These are phyloP conservation scores for Aspidapion aeneum DNA, from an alignment of 2,888 invertebrate genomes.

Conservation along the genomic window DNA sequence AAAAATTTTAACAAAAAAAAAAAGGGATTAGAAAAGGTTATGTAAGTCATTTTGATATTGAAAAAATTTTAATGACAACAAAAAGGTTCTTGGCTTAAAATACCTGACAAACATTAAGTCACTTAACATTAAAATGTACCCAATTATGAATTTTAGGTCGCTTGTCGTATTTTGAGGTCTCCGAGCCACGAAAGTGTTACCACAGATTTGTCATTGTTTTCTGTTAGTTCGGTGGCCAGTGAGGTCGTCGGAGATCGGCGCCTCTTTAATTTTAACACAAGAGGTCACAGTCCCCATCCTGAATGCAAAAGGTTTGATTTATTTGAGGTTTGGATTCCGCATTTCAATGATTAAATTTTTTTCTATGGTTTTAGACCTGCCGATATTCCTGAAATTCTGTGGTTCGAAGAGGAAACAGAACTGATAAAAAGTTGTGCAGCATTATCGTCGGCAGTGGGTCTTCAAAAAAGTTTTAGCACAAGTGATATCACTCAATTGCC, in stretches of 20 bases:
- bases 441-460: conserved; percentile 72
- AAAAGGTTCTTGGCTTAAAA: no score
- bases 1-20: no score
- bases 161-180: conserved; percentile 66
- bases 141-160: no score
- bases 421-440: conserved; percentile 77
- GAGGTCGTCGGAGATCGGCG: conserved; percentile 46
- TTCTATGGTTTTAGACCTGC: conserved; percentile 55
- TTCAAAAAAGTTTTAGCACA: conserved; percentile 82
- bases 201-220: conserved; percentile 77
- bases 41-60: no score
- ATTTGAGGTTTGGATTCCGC: no score
- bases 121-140: no score
- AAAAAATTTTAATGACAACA: no score
- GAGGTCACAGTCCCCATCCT: conserved; percentile 72
- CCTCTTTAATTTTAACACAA: conserved; percentile 53
- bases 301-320: background rate
- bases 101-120: no score
- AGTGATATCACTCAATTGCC: conserved; percentile 67
- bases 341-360: no score
- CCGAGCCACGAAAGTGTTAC: conserved; percentile 83
- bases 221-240: conserved; percentile 60
- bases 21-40: no score
- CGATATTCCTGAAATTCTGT: conserved; percentile 60
- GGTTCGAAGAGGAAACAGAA: conserved; percentile 74